Conservation (phyloP, 2,113 vertebrate genomes). For the Bufo gargarizans region DNA sequence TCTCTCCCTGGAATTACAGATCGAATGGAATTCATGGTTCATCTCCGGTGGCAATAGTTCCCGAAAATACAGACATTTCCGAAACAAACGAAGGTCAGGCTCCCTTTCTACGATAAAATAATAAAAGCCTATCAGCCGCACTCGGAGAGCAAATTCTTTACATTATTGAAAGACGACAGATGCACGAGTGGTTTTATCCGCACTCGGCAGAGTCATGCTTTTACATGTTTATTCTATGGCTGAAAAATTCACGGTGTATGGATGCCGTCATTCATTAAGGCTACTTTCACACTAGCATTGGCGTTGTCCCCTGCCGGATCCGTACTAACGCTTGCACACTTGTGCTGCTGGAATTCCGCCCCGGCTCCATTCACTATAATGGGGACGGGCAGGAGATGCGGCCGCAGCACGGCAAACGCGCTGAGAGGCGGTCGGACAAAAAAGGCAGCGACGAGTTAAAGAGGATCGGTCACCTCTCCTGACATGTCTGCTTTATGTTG, state of each 20-base stretch:
- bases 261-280: neutral
- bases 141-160: slow-evolving; percentile 7
- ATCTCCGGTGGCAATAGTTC: slow-evolving; percentile 29
- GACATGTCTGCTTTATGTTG: too few species aligned
- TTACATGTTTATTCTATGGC: neutral
- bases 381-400: too few species aligned
- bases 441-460: too few species aligned
- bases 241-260: neutral
- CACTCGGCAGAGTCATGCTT: too few species aligned
- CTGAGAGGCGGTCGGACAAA: too few species aligned
- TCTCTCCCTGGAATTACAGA: slow-evolving; percentile 46
- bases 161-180: neutral
- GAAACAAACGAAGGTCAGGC: slow-evolving; percentile 50
- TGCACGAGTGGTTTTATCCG: neutral
- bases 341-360: too few species aligned
- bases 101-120: slow-evolving; percentile 12
- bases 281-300: too few species aligned
- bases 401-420: too few species aligned
- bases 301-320: too few species aligned
- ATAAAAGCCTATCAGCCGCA: neutral
- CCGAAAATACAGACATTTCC: slow-evolving; percentile 6
- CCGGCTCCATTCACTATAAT: too few species aligned
- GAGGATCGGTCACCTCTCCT: too few species aligned
- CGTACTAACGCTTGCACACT: too few species aligned
- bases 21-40: slow-evolving; percentile 46